Evolutionary conservation across 2,113 vertebrate genomes (phyloP).

Genomic region (Illadopsis cleaveri): DNA sequence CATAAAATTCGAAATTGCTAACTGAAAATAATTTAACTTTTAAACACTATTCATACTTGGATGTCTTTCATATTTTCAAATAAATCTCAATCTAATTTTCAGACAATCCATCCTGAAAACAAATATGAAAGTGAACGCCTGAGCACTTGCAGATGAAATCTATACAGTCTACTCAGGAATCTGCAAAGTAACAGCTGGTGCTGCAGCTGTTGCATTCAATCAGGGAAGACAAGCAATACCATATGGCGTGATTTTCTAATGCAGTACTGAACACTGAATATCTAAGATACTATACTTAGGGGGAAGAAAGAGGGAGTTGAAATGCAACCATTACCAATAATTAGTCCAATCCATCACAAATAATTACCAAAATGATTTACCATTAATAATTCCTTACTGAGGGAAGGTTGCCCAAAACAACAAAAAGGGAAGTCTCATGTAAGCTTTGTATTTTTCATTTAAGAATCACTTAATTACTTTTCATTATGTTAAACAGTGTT

Average conservation of each 20-base stretch:
- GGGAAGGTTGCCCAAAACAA: neutral
- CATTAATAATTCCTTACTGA: neutral
- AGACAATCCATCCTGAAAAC: neutral
- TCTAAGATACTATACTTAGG: neutral
- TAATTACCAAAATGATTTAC: neutral
- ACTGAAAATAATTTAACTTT: neutral
- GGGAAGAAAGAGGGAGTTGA: neutral
- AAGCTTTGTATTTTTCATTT: neutral
- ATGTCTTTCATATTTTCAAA: neutral
- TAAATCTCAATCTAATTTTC: neutral
- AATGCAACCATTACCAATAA: neutral
- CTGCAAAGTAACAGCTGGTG: conserved; percentile 36
- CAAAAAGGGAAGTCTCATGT: neutral
- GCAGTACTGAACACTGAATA: neutral
- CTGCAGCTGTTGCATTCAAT: conserved; percentile 35
- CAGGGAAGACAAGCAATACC: conserved; percentile 17
- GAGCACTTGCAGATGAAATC: conserved; percentile 3
- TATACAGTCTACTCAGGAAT: neutral
- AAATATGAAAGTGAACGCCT: neutral
- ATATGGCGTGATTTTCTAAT: neutral
- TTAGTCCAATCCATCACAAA: neutral
- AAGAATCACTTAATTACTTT: neutral
- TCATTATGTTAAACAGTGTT: neutral
- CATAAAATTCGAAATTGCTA: neutral
- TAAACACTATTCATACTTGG: neutral